Conservation (phyloP, 2,797 vertebrate species). For the Anguilla megastoma region DNA sequence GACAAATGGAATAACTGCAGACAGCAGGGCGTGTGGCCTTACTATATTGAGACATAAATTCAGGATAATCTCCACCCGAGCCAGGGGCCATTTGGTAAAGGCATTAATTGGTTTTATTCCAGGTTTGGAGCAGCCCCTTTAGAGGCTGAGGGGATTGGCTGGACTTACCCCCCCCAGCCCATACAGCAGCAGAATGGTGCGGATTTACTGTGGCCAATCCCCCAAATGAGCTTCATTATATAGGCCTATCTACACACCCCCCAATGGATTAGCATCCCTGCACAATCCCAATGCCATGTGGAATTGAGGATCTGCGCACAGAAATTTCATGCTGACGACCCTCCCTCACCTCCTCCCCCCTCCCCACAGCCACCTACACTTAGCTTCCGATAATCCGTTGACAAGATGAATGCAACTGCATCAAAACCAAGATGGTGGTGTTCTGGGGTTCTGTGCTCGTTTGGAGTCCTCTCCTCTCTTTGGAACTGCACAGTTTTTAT, state of each 20-base stretch:
- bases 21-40: slow-evolving; percentile 48
- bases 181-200: slow-evolving; percentile 47
- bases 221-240: slow-evolving; percentile 74
- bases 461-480: slow-evolving; percentile 62
- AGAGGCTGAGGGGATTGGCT: slow-evolving; percentile 60
- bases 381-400: slow-evolving; percentile 66
- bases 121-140: slow-evolving; percentile 58
- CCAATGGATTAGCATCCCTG: slow-evolving; percentile 62
- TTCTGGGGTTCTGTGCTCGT: slow-evolving; percentile 66
- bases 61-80: slow-evolving; percentile 69
- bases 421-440: slow-evolving; percentile 54
- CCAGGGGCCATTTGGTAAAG: slow-evolving; percentile 61
- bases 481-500: not conserved
- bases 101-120: slow-evolving; percentile 69
- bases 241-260: slow-evolving; percentile 53
- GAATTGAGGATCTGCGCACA: slow-evolving; percentile 46
- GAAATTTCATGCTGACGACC: slow-evolving; percentile 60
- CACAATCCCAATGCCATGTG: slow-evolving; percentile 57
- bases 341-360: slow-evolving; percentile 18
- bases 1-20: slow-evolving; percentile 54
- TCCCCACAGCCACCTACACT: slow-evolving; percentile 45
- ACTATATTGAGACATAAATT: slow-evolving; percentile 71
- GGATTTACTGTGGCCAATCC: slow-evolving; percentile 68
- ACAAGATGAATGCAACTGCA: slow-evolving; percentile 72
- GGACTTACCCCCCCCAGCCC: slow-evolving; percentile 54